Evolutionary conservation across 2,113 vertebrate species (phyloP), one percentile per base, ranked within the genome.

Genomic region (Apteryx mantelli): DNA sequence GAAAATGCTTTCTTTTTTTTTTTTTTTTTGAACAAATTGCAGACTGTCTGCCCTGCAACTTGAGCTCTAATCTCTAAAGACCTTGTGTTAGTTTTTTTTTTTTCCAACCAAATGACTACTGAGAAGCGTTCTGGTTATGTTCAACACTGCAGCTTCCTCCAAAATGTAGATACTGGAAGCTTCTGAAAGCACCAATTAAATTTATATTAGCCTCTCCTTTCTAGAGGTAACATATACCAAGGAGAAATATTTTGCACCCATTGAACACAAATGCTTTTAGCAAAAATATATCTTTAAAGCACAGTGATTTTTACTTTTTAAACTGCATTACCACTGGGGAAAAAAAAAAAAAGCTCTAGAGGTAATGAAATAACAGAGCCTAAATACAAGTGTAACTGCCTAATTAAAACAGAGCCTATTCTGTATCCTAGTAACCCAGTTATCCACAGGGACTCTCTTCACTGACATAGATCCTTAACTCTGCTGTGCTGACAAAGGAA

Each of bases 341-440:
- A 56, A 56, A 55, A 55, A 28, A 58, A 34, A 34, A 60, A 80
- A 91, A 58, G 40, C 44, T 88, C 91, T 64, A 64, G 22, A 60
- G 77, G 64, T 24, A 86, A 70, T 12, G 40, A 88, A 78, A 32
- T 15, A 42, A 89, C 53, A 76, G 12, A 71, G 71, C 38, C 60
- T 42, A 65, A 91, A 89, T 82, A 78, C 61, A 92, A 52, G 64
- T 61, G 24, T 68, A 94, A 73, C 82, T 76, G 69, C 22, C 68
- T 96, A 95, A 97, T 97, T 97, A 96, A 94, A 91, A 74, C 69
- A 93, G 76, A 93, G 71, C 25, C 70, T 50, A 76, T 0, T 1
- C 69, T 69, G 87, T 95, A 95, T 96, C 96, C 92, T 89, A 96
- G 96, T 95, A 97, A 98, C 96, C 86, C 87, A 69, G 44, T 89